A percentile compares a stretch with the other conserved stretches of the same genome.
Evolutionary conservation across 2,113 vertebrate species (phyloP).

Genomic region (Oncorhynchus tshawytscha): DNA sequence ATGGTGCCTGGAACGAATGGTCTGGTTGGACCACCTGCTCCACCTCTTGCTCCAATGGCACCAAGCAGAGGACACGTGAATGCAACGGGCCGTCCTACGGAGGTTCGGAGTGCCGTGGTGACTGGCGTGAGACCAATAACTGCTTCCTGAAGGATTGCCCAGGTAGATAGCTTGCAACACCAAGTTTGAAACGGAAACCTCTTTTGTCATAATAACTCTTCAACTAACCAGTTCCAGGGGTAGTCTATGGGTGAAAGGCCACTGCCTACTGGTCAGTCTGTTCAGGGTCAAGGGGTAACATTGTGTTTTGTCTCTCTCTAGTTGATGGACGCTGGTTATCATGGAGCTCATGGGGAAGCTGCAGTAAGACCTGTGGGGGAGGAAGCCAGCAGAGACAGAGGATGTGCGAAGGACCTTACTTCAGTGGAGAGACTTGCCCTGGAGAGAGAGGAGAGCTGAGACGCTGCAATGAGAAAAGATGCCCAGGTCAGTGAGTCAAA

Average conservation of each 20-base stretch:
- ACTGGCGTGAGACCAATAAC: constrained; percentile 84
- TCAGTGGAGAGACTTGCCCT: constrained; percentile 82
- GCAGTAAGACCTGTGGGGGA: constrained; percentile 87
- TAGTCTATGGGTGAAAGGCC: not conserved
- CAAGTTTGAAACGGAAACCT: not conserved
- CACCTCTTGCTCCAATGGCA: constrained; percentile 91
- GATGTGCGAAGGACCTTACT: constrained; percentile 87
- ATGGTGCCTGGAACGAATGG: constrained; percentile 97
- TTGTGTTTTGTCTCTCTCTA: constrained; percentile 48
- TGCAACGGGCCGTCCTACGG: constrained; percentile 97
- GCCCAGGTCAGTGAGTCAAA: constrained; percentile 79
- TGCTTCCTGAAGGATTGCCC: constrained; percentile 94
- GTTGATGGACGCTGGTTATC: constrained; percentile 92
- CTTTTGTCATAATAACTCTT: not conserved
- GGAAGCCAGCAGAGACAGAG: constrained; percentile 88
- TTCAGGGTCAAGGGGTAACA: not conserved
- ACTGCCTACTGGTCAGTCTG: not conserved
- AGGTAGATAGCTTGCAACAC: constrained; percentile 65
- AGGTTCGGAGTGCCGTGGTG: constrained; percentile 91
- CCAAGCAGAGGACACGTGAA: constrained; percentile 88
- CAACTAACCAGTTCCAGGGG: not conserved
- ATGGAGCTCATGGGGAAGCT: constrained; percentile 90
- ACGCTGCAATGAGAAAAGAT: constrained; percentile 86
- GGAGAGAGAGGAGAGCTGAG: constrained; percentile 84
- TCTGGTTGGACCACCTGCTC: constrained; percentile 91